Conservation (phyloP, 2,113 vertebrate species). For the Amia ocellicauda region DNA sequence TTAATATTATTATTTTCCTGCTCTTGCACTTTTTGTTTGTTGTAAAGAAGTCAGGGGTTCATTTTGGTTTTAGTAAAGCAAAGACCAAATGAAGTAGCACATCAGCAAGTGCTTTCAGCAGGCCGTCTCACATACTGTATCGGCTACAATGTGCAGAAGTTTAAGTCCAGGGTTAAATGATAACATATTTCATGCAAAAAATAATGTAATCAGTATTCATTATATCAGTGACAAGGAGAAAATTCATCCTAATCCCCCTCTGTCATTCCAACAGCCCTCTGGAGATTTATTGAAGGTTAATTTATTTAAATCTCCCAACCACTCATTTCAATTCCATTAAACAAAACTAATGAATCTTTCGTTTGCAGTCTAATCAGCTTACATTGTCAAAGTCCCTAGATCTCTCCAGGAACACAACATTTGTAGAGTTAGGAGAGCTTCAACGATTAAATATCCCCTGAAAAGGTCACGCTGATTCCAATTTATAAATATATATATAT, state of each 20-base stretch:
- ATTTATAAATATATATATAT: constrained; percentile 15
- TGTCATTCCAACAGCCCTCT: constrained; percentile 42
- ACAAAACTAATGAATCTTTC: constrained; percentile 68
- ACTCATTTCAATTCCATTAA: constrained; percentile 67
- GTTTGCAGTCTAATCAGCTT: constrained; percentile 61
- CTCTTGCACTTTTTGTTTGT: too few relatives aligned
- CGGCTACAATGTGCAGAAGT: constrained; percentile 16
- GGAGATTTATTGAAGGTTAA: constrained; percentile 66
- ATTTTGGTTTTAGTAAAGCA: neutral
- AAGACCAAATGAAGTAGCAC: neutral
- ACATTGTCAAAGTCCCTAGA: constrained; percentile 53
- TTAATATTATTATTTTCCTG: neutral
- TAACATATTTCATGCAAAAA: constrained; percentile 29
- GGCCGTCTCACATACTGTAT: neutral
- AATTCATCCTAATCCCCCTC: constrained; percentile 43
- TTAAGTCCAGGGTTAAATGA: constrained; percentile 24
- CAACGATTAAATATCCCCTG: constrained; percentile 32
- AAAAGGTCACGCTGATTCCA: constrained; percentile 51
- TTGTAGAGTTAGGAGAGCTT: constrained; percentile 21
- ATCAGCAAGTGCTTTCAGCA: constrained; percentile 3
- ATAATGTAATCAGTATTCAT: constrained; percentile 55
- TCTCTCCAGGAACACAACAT: constrained; percentile 41
- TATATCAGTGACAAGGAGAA: constrained; percentile 48
- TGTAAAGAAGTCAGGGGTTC: too few relatives aligned
- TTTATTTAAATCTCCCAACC: constrained; percentile 69